A percentile compares a stretch with the other conserved stretches of the same genome.
Evolutionary conservation across 2,797 vertebrate genomes (phyloP).

Genomic region (Morelia viridis): DNA sequence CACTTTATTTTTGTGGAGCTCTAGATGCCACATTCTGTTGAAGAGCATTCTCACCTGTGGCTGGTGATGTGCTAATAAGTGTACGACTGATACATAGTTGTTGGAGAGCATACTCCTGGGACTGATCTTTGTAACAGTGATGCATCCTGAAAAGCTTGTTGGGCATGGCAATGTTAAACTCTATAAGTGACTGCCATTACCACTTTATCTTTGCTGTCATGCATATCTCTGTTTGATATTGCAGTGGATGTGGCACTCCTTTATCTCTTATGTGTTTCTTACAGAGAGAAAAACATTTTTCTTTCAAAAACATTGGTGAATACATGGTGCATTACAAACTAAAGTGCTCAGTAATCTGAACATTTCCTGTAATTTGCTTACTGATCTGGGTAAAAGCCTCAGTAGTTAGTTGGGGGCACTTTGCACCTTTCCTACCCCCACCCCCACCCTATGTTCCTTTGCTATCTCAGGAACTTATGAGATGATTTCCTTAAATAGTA

Average conservation of each 20-base stretch:
- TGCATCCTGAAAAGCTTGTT: not conserved
- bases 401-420: not conserved
- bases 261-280: not conserved
- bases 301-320: not conserved
- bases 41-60: slow-evolving; percentile 34
- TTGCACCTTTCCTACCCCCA: not conserved
- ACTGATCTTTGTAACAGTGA: not conserved
- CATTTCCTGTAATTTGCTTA: not conserved
- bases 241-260: not conserved
- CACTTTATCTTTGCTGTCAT: slow-evolving; percentile 16
- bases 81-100: slow-evolving; percentile 13
- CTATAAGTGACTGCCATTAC: fast-evolving
- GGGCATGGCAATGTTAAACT: slow-evolving; percentile 7
- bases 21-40: slow-evolving; percentile 21
- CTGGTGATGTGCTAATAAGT: slow-evolving; percentile 35
- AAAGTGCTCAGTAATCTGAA: not conserved
- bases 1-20: slow-evolving; percentile 7
- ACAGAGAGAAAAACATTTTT: not conserved
- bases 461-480: not conserved
- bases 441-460: not conserved
- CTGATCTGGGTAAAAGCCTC: not conserved
- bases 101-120: slow-evolving; percentile 18
- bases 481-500: not conserved
- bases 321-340: not conserved
- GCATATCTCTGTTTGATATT: not conserved